A percentile compares a stretch with the other conserved stretches of the same genome.
Evolutionary conservation across 2,113 vertebrate genomes (phyloP).

Genomic region (Procavia capensis): DNA sequence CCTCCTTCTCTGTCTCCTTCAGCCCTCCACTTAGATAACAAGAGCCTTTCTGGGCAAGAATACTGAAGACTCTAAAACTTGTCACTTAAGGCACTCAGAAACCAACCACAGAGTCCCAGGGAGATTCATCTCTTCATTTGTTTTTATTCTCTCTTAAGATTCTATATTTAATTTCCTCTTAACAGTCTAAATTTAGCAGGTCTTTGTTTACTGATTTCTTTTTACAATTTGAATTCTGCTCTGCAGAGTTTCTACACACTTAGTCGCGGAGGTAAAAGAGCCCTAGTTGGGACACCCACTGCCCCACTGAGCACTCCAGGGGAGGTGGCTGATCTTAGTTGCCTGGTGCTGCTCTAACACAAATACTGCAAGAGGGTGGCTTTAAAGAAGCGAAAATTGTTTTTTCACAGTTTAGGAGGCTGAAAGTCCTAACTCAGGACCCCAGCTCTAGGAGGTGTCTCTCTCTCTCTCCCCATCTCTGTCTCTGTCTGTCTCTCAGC

Average conservation of each 20-base stretch:
- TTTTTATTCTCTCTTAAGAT: constrained; percentile 49
- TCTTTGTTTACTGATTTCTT: constrained; percentile 30
- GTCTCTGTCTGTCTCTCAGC: no score
- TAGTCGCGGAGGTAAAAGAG: background rate
- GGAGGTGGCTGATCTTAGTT: background rate
- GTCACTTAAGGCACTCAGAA: background rate
- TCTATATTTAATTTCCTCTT: constrained; percentile 59
- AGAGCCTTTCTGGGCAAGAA: background rate
- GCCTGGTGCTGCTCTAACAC: background rate
- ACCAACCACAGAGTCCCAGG: background rate
- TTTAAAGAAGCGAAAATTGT: background rate
- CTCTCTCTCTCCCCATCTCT: no score
- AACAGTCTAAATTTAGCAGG: constrained; percentile 66
- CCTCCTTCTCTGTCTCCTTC: background rate
- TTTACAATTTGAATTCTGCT: constrained; percentile 29
- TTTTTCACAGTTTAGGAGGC: background rate
- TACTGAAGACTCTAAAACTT: background rate
- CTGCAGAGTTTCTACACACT: constrained; percentile 17
- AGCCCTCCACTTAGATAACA: background rate
- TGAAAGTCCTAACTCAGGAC: background rate
- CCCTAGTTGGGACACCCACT: background rate
- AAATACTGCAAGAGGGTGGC: background rate
- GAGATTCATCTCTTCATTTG: constrained; percentile 13
- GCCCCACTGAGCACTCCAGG: background rate
- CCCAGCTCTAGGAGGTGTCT: background rate